phyloP scores from a whole-genome alignment of 2,113 vertebrate species.

The Trachemys scripta region DNA sequence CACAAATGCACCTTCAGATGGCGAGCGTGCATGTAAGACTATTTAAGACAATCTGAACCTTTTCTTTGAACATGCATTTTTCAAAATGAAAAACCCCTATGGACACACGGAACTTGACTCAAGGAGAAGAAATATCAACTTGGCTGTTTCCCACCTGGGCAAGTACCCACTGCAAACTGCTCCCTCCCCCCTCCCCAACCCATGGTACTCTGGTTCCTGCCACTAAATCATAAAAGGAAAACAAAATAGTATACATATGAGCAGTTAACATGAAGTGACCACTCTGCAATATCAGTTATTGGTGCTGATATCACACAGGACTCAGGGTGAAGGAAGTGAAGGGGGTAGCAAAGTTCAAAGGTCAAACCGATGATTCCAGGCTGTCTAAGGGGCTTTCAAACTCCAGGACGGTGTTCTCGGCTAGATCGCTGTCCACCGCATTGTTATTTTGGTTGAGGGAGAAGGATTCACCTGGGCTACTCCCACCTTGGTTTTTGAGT shows the following conservation, averaged over 20 bases:
- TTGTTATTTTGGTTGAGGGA: slow-evolving; percentile 82
- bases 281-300: slow-evolving; percentile 57
- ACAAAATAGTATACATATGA: slow-evolving; percentile 58
- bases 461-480: slow-evolving; percentile 29
- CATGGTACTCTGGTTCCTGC: slow-evolving; percentile 62
- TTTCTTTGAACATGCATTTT: slow-evolving; percentile 60
- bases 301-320: slow-evolving; percentile 54
- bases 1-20: slow-evolving; percentile 13
- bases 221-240: slow-evolving; percentile 13
- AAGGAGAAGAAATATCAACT: slow-evolving; percentile 40
- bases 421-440: slow-evolving; percentile 75
- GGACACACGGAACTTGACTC: slow-evolving; percentile 23
- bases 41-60: slow-evolving; percentile 24
- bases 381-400: slow-evolving; percentile 79
- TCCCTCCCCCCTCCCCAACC: not conserved
- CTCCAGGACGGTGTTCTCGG: slow-evolving; percentile 64
- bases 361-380: slow-evolving; percentile 85
- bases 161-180: slow-evolving; percentile 55
- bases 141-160: slow-evolving; percentile 50
- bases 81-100: slow-evolving; percentile 16
- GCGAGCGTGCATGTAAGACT: slow-evolving; percentile 40
- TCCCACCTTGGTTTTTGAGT: slow-evolving; percentile 64
- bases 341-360: slow-evolving; percentile 43
- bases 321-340: slow-evolving; percentile 19
- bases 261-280: slow-evolving; percentile 65